A percentile compares a stretch with the other conserved stretches of the same genome.
phyloP scores from a whole-genome alignment of 30 jellyfish, hydroid and myxozoan species.

The Aurelia sp. region DNA sequence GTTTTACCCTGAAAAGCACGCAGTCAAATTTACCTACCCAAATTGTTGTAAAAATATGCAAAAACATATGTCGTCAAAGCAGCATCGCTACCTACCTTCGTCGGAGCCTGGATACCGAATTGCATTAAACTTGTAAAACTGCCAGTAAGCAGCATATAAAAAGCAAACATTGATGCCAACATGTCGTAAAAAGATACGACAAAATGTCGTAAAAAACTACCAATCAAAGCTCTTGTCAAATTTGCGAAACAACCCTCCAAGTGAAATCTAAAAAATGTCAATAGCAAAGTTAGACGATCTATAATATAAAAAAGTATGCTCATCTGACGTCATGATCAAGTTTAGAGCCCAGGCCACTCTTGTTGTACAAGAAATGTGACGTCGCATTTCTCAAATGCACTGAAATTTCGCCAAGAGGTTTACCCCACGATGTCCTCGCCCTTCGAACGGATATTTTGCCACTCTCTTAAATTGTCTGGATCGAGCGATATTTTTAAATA shows the following conservation, averaged over 20 bases:
- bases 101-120: conserved; percentile 22
- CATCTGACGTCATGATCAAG: conserved; percentile 28
- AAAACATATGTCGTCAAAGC: too few relatives aligned
- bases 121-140: conserved; percentile 32
- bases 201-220: conserved; percentile 2
- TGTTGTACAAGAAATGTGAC: too few relatives aligned
- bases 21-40: too few relatives aligned
- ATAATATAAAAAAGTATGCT: too few relatives aligned
- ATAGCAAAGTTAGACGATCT: not conserved
- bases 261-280: conserved; percentile 12
- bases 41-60: too few relatives aligned
- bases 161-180: conserved; percentile 29
- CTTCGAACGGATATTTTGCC: too few relatives aligned
- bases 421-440: too few relatives aligned
- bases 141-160: conserved; percentile 22
- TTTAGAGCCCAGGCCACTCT: not conserved
- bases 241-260: not conserved
- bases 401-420: too few relatives aligned
- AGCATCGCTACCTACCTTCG: conserved; percentile 2
- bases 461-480: too few relatives aligned
- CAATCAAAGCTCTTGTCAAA: not conserved
- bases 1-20: too few relatives aligned
- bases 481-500: too few relatives aligned
- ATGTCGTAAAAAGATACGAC: conserved; percentile 24
- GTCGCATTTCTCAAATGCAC: too few relatives aligned